phyloP scores from a whole-genome alignment of 2,797 vertebrate species.

The Macrochelys suwanniensis region DNA sequence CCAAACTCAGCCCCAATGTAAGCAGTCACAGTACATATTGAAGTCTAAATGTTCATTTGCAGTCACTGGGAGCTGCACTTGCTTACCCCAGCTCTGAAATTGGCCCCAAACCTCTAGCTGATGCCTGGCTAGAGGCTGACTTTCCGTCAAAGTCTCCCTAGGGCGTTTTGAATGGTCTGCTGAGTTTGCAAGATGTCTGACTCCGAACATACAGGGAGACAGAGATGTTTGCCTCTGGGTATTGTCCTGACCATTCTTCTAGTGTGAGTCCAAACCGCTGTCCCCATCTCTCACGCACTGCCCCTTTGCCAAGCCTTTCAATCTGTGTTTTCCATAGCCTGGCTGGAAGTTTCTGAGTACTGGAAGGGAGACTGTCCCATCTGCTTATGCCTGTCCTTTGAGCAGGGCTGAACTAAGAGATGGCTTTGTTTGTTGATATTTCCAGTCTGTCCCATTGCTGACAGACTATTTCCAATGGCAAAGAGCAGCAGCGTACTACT shows the following conservation, averaged over 20 bases:
- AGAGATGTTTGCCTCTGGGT: not conserved
- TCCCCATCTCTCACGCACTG: not conserved
- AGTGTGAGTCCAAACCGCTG: not conserved
- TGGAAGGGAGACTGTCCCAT: not conserved
- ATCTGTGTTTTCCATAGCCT: not conserved
- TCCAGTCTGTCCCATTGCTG: not conserved
- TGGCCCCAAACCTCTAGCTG: slow-evolving; percentile 5
- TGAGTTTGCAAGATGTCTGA: slow-evolving; percentile 25
- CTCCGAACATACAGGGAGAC: not conserved
- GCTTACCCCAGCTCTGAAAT: not conserved
- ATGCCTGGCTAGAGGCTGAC: not conserved
- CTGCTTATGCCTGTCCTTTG: not conserved
- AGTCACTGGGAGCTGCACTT: not conserved
- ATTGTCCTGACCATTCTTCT: not conserved
- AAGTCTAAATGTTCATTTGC: not conserved
- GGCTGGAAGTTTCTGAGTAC: not conserved
- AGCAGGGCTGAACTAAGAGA: not conserved
- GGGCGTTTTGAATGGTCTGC: not conserved
- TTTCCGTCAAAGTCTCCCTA: slow-evolving; percentile 32
- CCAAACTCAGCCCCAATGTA: fast-evolving
- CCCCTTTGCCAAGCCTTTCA: not conserved
- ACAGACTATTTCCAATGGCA: not conserved
- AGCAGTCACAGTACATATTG: not conserved
- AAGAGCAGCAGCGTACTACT: not conserved
- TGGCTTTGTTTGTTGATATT: not conserved